These are phyloP conservation scores for Lampropteryx suffumata DNA, from an alignment of 2,888 invertebrate genomes.

Conservation along the genomic window DNA sequence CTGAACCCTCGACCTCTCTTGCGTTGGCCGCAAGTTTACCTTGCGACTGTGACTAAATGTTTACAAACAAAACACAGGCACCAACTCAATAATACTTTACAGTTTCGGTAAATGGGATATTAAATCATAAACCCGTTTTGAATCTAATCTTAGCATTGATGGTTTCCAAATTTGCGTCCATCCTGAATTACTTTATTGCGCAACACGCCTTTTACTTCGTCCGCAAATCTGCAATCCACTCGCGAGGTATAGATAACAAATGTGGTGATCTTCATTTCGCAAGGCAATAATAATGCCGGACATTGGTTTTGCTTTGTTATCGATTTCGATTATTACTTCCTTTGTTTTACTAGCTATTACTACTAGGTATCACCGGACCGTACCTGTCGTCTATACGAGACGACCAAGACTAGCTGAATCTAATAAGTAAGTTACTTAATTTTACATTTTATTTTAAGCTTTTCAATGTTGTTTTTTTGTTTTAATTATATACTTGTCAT, in stretches of 20 bases:
- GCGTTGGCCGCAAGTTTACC: slow-evolving; percentile 3
- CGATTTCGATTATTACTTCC: slow-evolving; percentile 17
- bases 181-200: slow-evolving; percentile 37
- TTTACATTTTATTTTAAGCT: too few relatives aligned
- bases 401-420: too few relatives aligned
- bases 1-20: slow-evolving; percentile 5
- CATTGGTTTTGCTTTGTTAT: slow-evolving; percentile 25
- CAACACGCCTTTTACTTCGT: slow-evolving; percentile 48
- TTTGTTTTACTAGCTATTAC: neutral
- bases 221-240: slow-evolving; percentile 30
- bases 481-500: too few relatives aligned
- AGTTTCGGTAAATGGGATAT: too few relatives aligned
- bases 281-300: slow-evolving; percentile 17
- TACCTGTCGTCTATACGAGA: too few relatives aligned
- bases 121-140: neutral
- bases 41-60: neutral
- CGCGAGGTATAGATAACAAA: slow-evolving; percentile 27
- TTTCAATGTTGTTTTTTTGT: too few relatives aligned
- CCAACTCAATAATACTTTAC: too few relatives aligned
- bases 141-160: neutral
- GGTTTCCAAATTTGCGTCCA: slow-evolving; percentile 27
- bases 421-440: too few relatives aligned
- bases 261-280: slow-evolving; percentile 25
- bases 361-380: neutral
- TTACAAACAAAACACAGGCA: slow-evolving; percentile 10